A percentile compares a stretch with the other conserved stretches of the same genome.
Conservation (phyloP, 1,140 invertebrate genomes). For the Nebria ingens region DNA sequence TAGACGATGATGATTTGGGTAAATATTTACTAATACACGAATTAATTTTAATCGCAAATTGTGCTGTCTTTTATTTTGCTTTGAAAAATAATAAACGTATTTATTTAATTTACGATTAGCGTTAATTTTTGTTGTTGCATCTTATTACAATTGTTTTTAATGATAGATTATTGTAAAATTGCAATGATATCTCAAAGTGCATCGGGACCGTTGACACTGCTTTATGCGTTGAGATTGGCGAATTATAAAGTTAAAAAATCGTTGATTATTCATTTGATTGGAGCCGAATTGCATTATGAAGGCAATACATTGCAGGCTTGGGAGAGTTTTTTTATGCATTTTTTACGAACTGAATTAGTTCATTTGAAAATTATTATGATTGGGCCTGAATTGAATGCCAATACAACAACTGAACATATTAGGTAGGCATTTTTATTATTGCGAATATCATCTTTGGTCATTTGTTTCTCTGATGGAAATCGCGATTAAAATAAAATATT, state of each 20-base stretch:
- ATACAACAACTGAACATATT: not conserved
- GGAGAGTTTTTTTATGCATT: conserved; percentile 57
- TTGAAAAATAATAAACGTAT: too few relatives aligned
- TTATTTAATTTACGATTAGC: too few relatives aligned
- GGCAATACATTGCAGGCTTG: conserved; percentile 53
- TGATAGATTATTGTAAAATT: not conserved
- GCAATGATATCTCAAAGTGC: not conserved
- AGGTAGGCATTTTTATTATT: not conserved
- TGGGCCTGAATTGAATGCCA: conserved; percentile 51
- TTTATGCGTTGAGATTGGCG: not conserved
- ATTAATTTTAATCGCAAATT: too few relatives aligned
- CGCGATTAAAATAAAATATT: too few relatives aligned
- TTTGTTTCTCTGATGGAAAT: too few relatives aligned
- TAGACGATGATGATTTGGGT: not conserved
- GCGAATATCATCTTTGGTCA: too few relatives aligned
- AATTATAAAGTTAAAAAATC: conserved; percentile 5
- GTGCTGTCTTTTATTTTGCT: too few relatives aligned
- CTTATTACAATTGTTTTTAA: too few relatives aligned
- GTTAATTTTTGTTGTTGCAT: too few relatives aligned
- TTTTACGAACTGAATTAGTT: conserved; percentile 41
- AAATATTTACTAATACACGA: too few relatives aligned
- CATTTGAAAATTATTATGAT: conserved; percentile 47
- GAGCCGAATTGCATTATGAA: conserved; percentile 61
- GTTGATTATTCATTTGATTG: conserved; percentile 46
- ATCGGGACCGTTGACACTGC: not conserved